Conservation (phyloP, 2,888 invertebrate species). For the Leptopilina myrica region DNA sequence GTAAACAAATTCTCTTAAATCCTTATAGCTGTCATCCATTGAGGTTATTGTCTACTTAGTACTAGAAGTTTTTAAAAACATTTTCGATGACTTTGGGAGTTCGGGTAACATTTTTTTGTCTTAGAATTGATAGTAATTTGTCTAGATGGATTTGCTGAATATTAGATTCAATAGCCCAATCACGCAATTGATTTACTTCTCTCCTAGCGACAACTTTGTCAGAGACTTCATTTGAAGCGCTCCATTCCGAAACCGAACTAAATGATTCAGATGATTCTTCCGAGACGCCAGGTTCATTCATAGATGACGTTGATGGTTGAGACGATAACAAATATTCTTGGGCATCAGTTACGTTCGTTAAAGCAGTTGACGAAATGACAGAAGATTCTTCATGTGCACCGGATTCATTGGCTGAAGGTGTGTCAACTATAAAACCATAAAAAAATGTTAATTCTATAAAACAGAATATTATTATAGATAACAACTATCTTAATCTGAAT, state of each 20-base stretch:
- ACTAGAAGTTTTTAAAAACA: conserved; percentile 43
- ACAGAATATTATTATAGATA: no score
- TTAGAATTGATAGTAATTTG: conserved; percentile 44
- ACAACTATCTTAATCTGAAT: no score
- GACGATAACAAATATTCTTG: no score
- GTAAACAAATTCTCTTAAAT: no score
- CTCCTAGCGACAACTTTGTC: neutral
- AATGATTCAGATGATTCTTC: no score
- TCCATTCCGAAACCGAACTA: neutral
- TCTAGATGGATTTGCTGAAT: conserved; percentile 38
- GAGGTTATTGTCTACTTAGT: conserved; percentile 26
- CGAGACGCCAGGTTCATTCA: no score
- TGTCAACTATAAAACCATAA: neutral
- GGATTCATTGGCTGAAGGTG: no score
- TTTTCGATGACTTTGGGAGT: conserved; percentile 48
- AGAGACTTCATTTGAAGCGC: neutral
- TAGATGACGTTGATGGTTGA: no score
- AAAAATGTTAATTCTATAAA: neutral
- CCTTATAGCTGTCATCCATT: neutral
- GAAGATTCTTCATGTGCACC: no score
- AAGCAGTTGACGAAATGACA: no score
- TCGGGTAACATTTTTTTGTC: conserved; percentile 44
- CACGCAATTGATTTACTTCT: conserved; percentile 42
- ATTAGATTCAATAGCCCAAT: conserved; percentile 46
- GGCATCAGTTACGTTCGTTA: no score